phyloP scores from a whole-genome alignment of 2,113 vertebrate species.

The Corapipo altera region DNA sequence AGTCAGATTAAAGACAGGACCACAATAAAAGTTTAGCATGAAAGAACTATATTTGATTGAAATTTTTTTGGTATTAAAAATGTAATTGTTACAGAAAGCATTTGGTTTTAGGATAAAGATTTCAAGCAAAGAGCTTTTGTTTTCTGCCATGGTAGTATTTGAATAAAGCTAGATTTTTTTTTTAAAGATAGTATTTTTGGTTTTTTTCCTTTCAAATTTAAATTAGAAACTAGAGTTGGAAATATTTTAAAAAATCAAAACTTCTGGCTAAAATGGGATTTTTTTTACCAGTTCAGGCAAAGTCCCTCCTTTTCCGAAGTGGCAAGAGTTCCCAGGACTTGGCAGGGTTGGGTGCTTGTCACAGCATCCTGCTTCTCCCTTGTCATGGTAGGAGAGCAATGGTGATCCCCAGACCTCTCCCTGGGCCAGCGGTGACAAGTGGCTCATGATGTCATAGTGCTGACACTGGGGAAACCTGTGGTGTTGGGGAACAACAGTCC shows the following conservation, averaged over 20 bases:
- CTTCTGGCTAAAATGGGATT: neutral
- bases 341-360: neutral
- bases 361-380: neutral
- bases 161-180: neutral
- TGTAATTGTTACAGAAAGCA: neutral
- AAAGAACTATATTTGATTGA: neutral
- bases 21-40: neutral
- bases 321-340: neutral
- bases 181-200: neutral
- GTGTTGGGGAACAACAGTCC: neutral
- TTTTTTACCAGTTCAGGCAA: neutral
- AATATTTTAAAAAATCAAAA: neutral
- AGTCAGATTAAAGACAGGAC: neutral
- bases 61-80: neutral
- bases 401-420: neutral
- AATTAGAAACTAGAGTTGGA: neutral
- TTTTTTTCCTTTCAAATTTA: neutral
- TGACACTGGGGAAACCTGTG: neutral
- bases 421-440: neutral
- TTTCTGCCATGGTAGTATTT: neutral
- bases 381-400: neutral
- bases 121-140: neutral
- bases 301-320: neutral
- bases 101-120: neutral
- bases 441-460: accelerated